Conservation (phyloP, 1,140 invertebrate species). For the Drosophila guanche region DNA sequence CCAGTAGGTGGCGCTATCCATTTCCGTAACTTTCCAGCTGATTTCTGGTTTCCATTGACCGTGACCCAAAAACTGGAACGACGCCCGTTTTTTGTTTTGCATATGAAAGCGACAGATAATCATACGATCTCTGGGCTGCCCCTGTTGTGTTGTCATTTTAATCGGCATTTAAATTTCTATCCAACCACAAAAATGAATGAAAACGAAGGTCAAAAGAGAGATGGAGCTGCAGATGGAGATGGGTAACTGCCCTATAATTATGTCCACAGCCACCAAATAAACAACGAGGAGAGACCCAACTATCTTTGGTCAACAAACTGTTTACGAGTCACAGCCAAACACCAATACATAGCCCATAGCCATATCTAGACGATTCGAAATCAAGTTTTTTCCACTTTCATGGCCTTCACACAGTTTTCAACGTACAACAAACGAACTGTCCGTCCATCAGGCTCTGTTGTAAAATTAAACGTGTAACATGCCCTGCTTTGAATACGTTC, state of each 20-base stretch:
- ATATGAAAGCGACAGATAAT: conserved; percentile 48
- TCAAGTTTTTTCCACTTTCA: conserved; percentile 78
- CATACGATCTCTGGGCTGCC: conserved; percentile 26
- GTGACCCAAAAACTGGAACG: conserved; percentile 65
- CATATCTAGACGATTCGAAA: conserved; percentile 42
- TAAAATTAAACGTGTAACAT: conserved; percentile 65
- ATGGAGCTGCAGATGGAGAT: conserved; percentile 22
- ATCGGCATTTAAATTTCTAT: conserved; percentile 65
- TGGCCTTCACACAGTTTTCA: conserved; percentile 79
- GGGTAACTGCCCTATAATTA: conserved; percentile 38
- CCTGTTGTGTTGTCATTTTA: conserved; percentile 29
- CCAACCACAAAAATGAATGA: conserved; percentile 38
- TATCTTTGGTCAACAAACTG: conserved; percentile 77
- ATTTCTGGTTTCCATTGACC: conserved; percentile 72
- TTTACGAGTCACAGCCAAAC: conserved; percentile 42
- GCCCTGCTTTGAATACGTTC: conserved; percentile 68
- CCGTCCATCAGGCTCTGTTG: conserved; percentile 28
- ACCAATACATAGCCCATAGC: conserved; percentile 9
- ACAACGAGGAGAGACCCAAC: conserved; percentile 30
- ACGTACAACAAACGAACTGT: conserved; percentile 17
- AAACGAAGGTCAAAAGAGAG: conserved; percentile 63
- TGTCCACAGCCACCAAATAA: conserved; percentile 14
- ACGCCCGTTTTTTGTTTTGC: conserved; percentile 49
- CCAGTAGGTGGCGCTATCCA: conserved; percentile 38
- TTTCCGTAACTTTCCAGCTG: conserved; percentile 45